These are phyloP conservation scores for Bombus waltoni DNA, from an alignment of 1,140 invertebrate genomes.

Conservation along the genomic window DNA sequence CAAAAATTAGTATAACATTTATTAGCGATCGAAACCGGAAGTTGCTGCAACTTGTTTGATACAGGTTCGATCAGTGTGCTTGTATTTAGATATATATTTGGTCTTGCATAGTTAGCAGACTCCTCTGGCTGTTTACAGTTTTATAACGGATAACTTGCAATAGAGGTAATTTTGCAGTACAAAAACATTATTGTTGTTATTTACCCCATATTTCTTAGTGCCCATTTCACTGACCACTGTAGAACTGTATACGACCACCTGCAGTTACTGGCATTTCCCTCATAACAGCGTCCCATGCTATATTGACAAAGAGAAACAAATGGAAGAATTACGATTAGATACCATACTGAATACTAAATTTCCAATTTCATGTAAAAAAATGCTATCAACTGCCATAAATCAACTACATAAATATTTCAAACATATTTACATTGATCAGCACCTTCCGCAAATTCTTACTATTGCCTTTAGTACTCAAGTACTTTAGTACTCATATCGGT, in stretches of 20 bases:
- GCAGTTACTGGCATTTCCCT: constrained; percentile 75
- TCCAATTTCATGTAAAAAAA: not conserved
- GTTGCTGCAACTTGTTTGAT: constrained; percentile 13
- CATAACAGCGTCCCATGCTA: constrained; percentile 80
- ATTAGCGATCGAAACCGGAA: constrained; percentile 5
- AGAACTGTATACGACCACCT: constrained; percentile 77
- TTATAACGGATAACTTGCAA: constrained; percentile 48
- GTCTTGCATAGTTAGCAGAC: constrained; percentile 51
- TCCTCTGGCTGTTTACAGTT: constrained; percentile 48
- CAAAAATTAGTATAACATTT: constrained; percentile 33
- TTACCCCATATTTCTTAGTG: constrained; percentile 26
- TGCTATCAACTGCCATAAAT: not conserved
- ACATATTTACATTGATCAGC: not conserved
- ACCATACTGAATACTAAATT: not conserved
- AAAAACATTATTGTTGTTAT: constrained; percentile 63
- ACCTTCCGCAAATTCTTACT: not conserved
- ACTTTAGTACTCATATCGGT: too few relatives aligned
- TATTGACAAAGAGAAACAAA: constrained; percentile 40
- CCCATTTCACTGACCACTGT: constrained; percentile 79
- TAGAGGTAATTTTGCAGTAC: constrained; percentile 64
- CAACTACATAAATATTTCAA: not conserved
- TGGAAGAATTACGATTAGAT: not conserved
- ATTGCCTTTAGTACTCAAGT: not conserved
- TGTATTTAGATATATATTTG: constrained; percentile 34
- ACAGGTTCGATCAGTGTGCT: constrained; percentile 25